Conservation (phyloP, 2,797 vertebrate genomes). For the Hemibagrus guttatus region DNA sequence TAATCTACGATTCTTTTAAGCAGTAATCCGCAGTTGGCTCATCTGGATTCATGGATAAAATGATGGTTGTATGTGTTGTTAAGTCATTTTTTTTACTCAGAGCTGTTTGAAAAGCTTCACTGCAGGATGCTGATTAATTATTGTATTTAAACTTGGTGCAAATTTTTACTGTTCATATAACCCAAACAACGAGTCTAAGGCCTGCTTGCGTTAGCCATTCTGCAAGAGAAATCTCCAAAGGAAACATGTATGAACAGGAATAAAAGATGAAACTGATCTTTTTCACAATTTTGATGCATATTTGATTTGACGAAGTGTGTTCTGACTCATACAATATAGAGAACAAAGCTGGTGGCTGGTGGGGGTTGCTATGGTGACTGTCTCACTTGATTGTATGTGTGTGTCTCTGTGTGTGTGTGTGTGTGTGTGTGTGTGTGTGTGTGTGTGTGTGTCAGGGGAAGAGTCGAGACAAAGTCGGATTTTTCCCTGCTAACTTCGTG, state of each 20-base stretch:
- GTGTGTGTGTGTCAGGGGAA: constrained; percentile 78
- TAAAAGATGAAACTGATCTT: not conserved
- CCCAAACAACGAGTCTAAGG: not conserved
- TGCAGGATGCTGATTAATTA: not conserved
- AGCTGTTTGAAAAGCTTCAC: not conserved
- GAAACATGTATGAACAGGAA: not conserved
- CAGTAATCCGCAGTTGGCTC: not conserved
- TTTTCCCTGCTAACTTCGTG: constrained; percentile 93
- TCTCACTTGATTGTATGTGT: constrained; percentile 15
- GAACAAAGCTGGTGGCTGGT: constrained; percentile 4
- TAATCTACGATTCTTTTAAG: not conserved
- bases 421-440: constrained; percentile 41
- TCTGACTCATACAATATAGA: constrained; percentile 33
- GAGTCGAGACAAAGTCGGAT: constrained; percentile 84
- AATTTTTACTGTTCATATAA: not conserved
- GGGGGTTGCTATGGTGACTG: constrained; percentile 34
- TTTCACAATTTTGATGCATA: not conserved
- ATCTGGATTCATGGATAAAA: not conserved
- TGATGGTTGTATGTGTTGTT: not conserved
- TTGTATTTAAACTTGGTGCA: not conserved
- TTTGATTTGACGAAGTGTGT: constrained; percentile 17
- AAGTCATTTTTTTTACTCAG: not conserved
- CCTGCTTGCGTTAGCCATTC: too few species aligned
- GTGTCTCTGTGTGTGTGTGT: constrained; percentile 41
- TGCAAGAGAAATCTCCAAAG: not conserved